These are phyloP conservation scores for Darevskia mixta DNA, from an alignment of 2,797 vertebrate genomes.

Conservation along the genomic window DNA sequence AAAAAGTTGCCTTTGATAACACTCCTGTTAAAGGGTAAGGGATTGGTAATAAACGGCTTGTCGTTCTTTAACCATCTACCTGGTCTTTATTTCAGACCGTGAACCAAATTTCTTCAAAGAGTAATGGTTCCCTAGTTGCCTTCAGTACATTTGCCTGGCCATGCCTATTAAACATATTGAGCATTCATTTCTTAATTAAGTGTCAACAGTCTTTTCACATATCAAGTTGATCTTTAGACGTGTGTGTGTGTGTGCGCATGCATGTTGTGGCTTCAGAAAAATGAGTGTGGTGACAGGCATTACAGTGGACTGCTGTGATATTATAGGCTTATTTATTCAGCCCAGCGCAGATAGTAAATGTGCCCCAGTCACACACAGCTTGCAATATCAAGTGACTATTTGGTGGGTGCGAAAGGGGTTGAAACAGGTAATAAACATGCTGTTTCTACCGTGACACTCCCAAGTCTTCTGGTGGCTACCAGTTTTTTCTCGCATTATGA, in stretches of 20 bases:
- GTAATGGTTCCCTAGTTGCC: neutral
- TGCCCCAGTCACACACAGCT: no score
- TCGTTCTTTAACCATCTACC: neutral
- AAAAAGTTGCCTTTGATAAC: neutral
- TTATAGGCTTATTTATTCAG: neutral
- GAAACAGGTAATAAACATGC: neutral
- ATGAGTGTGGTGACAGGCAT: neutral
- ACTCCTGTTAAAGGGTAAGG: neutral
- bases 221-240: neutral
- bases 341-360: neutral
- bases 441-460: neutral
- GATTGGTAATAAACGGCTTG: neutral
- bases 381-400: neutral
- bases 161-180: neutral
- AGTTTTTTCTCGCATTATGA: neutral
- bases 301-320: neutral
- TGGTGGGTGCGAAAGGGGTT: neutral
- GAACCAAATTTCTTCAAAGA: slow-evolving; percentile 4
- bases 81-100: neutral
- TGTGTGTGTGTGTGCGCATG: neutral
- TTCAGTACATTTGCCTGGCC: neutral
- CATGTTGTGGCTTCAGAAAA: neutral
- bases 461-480: neutral
- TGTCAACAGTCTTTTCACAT: neutral
- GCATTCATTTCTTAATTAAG: neutral